Percentiles rank a stretch among this genome's conserved stretches.
phyloP scores from a whole-genome alignment of 2,888 invertebrate genomes.

The Dyspetes luteomarginatus region DNA sequence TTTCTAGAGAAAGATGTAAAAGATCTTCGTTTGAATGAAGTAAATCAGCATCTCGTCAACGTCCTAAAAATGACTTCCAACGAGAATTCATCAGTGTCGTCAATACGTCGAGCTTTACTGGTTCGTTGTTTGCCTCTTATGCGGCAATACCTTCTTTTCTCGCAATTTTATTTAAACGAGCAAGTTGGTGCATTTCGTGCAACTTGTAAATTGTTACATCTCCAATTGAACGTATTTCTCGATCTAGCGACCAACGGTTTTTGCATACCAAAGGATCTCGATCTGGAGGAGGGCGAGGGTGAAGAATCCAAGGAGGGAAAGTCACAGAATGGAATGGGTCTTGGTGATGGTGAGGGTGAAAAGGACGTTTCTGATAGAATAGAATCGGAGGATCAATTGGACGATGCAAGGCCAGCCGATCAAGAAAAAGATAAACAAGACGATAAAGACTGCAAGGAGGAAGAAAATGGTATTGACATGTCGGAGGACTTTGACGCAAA shows the following conservation, averaged over 20 bases:
- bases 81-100: conserved; percentile 32
- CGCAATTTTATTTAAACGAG: conserved; percentile 92
- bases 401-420: conserved; percentile 93
- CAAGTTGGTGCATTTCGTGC: conserved; percentile 91
- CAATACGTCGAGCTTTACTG: conserved; percentile 74
- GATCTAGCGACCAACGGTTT: conserved; percentile 95
- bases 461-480: conserved; percentile 97
- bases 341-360: conserved; percentile 96
- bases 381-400: conserved; percentile 96
- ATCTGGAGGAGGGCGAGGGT: conserved; percentile 87
- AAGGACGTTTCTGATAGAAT: conserved; percentile 98
- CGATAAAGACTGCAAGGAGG: conserved; percentile 92
- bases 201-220: conserved; percentile 92
- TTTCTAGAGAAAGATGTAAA: conserved; percentile 87
- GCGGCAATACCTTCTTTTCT: conserved; percentile 90
- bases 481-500: conserved; percentile 97
- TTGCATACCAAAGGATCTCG: conserved; percentile 94
- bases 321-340: conserved; percentile 90
- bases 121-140: conserved; percentile 88
- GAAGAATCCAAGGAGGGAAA: conserved; percentile 85
- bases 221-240: conserved; percentile 93
- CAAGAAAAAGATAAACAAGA: conserved; percentile 89
- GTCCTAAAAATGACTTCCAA: conserved; percentile 74
- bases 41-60: conserved; percentile 77
- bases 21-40: conserved; percentile 85